phyloP scores from a whole-genome alignment of 2,113 vertebrate genomes.

The Atrichornis clamosus region DNA sequence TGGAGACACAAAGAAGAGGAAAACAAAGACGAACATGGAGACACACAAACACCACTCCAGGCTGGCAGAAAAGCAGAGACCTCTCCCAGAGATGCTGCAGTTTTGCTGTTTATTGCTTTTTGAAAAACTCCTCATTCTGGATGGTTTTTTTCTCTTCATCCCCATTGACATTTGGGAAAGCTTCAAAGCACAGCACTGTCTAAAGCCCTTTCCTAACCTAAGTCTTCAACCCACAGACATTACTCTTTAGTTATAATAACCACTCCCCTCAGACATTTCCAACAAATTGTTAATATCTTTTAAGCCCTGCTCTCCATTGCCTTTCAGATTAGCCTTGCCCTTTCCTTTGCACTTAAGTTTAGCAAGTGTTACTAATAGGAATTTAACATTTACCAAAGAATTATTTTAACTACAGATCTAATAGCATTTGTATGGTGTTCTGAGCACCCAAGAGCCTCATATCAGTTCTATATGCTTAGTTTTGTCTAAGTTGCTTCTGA shows the following conservation, averaged over 20 bases:
- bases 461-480: slow-evolving; percentile 36
- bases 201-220: slow-evolving; percentile 7
- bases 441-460: slow-evolving; percentile 38
- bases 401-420: slow-evolving; percentile 61
- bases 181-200: not conserved
- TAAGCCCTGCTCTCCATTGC: slow-evolving; percentile 38
- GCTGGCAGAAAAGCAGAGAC: not conserved
- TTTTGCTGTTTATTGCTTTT: not conserved
- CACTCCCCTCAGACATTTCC: slow-evolving; percentile 47
- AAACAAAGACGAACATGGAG: not conserved
- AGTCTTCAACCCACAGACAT: not conserved
- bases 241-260: slow-evolving; percentile 18
- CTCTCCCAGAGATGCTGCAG: not conserved
- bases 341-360: slow-evolving; percentile 68
- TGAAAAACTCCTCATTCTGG: not conserved
- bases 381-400: slow-evolving; percentile 72
- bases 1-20: not conserved
- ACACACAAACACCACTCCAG: not conserved
- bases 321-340: slow-evolving; percentile 65
- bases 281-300: slow-evolving; percentile 52
- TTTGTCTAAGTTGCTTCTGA: slow-evolving; percentile 30
- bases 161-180: slow-evolving; percentile 2
- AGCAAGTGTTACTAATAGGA: slow-evolving; percentile 72
- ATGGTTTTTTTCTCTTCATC: not conserved
- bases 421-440: slow-evolving; percentile 42